Conservation (phyloP, 2,888 invertebrate species). For the Macroteleia sp. region DNA sequence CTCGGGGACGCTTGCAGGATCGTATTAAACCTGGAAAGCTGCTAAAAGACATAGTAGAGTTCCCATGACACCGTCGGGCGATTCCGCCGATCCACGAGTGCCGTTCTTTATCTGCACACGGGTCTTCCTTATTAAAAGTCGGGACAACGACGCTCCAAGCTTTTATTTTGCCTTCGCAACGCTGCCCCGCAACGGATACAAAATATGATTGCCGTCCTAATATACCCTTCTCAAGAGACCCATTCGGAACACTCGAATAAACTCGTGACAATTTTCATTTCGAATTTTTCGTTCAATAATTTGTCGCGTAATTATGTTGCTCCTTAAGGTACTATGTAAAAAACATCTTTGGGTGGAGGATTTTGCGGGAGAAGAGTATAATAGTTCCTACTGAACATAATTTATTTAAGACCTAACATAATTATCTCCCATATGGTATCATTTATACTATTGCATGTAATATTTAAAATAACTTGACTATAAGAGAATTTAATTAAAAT, state of each 20-base stretch:
- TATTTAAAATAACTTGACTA: no score
- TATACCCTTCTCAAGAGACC: slow-evolving; percentile 28
- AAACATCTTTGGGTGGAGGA: no score
- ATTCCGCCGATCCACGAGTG: slow-evolving; percentile 56
- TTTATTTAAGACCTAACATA: no score
- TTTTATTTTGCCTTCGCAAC: slow-evolving; percentile 19
- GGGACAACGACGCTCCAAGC: slow-evolving; percentile 26
- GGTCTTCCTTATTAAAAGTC: slow-evolving; percentile 66
- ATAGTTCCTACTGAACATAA: no score
- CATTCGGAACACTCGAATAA: slow-evolving; percentile 25
- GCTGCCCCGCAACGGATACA: slow-evolving; percentile 35
- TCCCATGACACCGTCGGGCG: slow-evolving; percentile 63
- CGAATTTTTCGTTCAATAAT: slow-evolving; percentile 24
- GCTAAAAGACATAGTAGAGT: slow-evolving; percentile 73
- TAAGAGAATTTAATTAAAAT: no score
- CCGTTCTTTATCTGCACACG: slow-evolving; percentile 61
- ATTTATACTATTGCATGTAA: no score
- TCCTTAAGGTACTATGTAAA: no score
- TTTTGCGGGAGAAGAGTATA: no score
- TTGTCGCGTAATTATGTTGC: slow-evolving; percentile 13
- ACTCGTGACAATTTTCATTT: slow-evolving; percentile 28
- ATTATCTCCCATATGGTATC: no score
- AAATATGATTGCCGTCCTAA: slow-evolving; percentile 54
- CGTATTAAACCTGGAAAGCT: slow-evolving; percentile 80
- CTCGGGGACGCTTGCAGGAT: slow-evolving; percentile 78